phyloP scores from a whole-genome alignment of 2,888 invertebrate species.

The Pristionchus exspectatus region DNA sequence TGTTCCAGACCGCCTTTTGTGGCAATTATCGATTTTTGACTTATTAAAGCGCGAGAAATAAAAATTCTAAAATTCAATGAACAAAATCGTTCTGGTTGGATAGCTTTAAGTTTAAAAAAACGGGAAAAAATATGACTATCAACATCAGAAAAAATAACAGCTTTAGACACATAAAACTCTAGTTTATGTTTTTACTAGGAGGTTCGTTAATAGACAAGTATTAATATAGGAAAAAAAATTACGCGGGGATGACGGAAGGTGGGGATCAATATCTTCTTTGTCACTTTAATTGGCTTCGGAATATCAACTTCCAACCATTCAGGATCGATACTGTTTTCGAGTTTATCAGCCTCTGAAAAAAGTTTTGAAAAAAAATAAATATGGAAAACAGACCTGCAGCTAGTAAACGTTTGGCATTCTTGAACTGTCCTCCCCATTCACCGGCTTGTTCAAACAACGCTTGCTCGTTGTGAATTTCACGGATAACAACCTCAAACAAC shows the following conservation, averaged over 20 bases:
- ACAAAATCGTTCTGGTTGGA: not conserved
- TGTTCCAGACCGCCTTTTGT: too few relatives aligned
- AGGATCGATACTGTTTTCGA: conserved; percentile 77
- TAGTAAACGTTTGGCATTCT: conserved; percentile 75
- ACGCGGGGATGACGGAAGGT: conserved; percentile 77
- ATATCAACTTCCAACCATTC: conserved; percentile 79
- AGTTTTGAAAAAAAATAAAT: not conserved
- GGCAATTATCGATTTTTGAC: too few relatives aligned
- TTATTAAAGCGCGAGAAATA: too few relatives aligned
- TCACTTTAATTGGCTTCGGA: conserved; percentile 76
- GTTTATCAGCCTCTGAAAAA: conserved; percentile 70
- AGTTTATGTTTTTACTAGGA: not conserved
- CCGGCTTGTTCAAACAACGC: conserved; percentile 69
- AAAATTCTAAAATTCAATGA: not conserved
- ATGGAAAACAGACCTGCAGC: conserved; percentile 61
- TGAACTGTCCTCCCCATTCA: conserved; percentile 76
- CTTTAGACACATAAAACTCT: too few relatives aligned
- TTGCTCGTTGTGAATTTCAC: conserved; percentile 75
- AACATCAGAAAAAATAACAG: too few relatives aligned
- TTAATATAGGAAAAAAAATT: not conserved
- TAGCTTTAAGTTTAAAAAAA: not conserved
- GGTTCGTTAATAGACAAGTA: not conserved
- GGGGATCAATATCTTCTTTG: conserved; percentile 77
- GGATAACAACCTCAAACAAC: conserved; percentile 67
- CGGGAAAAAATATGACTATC: too few relatives aligned